Conservation (phyloP, 2,888 invertebrate genomes). For the Diarsia brunnea region DNA sequence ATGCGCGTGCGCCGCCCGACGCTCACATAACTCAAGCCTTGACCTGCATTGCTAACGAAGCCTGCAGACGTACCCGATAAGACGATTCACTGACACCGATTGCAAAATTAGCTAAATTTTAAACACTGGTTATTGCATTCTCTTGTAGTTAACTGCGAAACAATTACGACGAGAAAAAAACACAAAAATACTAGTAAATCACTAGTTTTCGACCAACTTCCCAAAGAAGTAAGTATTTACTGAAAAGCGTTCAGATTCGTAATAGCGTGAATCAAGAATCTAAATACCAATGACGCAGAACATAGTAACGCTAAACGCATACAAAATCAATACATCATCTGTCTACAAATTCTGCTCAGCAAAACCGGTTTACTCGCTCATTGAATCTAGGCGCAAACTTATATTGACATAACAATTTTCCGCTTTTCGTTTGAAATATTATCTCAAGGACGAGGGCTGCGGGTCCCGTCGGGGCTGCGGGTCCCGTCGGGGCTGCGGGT, state of each 20-base stretch:
- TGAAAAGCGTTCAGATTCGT: constrained; percentile 55
- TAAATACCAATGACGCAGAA: constrained; percentile 64
- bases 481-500: too few relatives aligned
- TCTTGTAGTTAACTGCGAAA: constrained; percentile 6
- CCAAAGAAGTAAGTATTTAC: constrained; percentile 56
- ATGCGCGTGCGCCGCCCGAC: constrained; percentile 72
- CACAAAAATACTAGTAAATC: constrained; percentile 6
- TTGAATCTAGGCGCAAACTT: constrained; percentile 20
- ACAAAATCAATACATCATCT: constrained; percentile 50
- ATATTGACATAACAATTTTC: neutral
- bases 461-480: too few relatives aligned
- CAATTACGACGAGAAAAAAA: neutral
- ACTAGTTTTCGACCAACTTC: constrained; percentile 46
- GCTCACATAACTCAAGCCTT: constrained; percentile 83
- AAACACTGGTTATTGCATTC: constrained; percentile 34
- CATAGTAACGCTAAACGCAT: constrained; percentile 36
- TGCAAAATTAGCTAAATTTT: constrained; percentile 60
- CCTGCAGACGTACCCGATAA: constrained; percentile 75
- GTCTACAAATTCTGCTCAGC: constrained; percentile 20
- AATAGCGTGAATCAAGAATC: constrained; percentile 64
- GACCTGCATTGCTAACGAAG: constrained; percentile 84
- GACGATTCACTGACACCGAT: constrained; percentile 70
- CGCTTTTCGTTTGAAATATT: neutral
- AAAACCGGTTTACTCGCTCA: constrained; percentile 8
- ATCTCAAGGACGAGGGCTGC: too few relatives aligned